These are phyloP conservation scores for Oikopleura albicans DNA, from an alignment of 23 tunicate species.

Conservation along the genomic window DNA sequence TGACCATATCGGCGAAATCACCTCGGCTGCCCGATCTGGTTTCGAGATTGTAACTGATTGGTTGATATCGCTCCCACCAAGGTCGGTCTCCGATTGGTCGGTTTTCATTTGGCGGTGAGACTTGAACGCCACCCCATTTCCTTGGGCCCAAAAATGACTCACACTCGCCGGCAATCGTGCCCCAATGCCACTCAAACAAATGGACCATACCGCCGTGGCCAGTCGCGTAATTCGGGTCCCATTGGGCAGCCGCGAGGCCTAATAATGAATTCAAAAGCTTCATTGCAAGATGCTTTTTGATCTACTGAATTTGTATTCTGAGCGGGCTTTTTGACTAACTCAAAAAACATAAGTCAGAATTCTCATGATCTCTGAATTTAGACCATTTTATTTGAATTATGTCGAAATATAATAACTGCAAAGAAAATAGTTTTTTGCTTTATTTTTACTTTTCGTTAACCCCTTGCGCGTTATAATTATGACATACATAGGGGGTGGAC, in stretches of 20 bases:
- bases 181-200: constrained; percentile 60
- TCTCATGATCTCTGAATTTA: no score
- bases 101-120: constrained; percentile 87
- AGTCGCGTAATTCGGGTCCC: constrained; percentile 49
- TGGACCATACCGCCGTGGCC: constrained; percentile 72
- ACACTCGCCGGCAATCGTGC: constrained; percentile 33
- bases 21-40: not conserved
- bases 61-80: constrained; percentile 87
- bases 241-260: constrained; percentile 41
- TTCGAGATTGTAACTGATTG: not conserved
- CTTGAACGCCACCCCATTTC: constrained; percentile 82
- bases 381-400: no score
- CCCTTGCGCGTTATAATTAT: no score
- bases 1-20: not conserved
- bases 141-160: constrained; percentile 60
- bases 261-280: constrained; percentile 8
- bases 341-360: no score
- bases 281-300: no score
- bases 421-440: no score
- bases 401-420: no score
- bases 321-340: no score
- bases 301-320: no score
- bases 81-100: constrained; percentile 43
- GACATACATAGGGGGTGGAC: no score
- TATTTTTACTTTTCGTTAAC: no score